Evolutionary conservation across 2,113 vertebrate genomes (phyloP).

Genomic region (Urocynchramus pylzowi): DNA sequence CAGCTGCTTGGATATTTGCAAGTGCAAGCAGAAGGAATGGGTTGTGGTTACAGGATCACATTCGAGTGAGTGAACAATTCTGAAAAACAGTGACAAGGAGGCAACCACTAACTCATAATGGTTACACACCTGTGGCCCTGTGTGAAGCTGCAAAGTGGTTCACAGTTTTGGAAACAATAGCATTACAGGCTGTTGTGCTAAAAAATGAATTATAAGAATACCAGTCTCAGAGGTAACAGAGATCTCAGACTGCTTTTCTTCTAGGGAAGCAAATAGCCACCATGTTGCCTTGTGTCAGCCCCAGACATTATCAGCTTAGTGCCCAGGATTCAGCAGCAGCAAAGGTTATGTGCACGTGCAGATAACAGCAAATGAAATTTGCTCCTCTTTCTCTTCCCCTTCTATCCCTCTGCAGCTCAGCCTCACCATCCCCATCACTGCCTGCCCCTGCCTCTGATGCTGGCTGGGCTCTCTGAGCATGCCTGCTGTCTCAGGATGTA

Average conservation of each 20-base stretch:
- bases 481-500: background rate
- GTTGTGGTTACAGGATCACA: background rate
- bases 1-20: constrained; percentile 12
- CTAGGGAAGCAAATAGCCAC: background rate
- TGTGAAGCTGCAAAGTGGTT: background rate
- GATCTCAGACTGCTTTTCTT: background rate
- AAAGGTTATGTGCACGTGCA: background rate
- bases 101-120: background rate
- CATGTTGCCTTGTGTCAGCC: background rate
- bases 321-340: background rate
- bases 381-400: background rate
- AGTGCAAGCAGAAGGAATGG: background rate
- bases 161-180: background rate
- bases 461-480: background rate
- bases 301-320: background rate
- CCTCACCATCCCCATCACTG: background rate
- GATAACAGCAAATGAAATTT: background rate
- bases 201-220: background rate
- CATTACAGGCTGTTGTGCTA: background rate
- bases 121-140: background rate
- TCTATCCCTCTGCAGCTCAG: background rate
- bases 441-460: background rate
- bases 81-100: background rate
- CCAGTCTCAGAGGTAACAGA: background rate
- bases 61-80: background rate